Conservation (phyloP, 2,888 invertebrate species). For the Tineola bisselliella region DNA sequence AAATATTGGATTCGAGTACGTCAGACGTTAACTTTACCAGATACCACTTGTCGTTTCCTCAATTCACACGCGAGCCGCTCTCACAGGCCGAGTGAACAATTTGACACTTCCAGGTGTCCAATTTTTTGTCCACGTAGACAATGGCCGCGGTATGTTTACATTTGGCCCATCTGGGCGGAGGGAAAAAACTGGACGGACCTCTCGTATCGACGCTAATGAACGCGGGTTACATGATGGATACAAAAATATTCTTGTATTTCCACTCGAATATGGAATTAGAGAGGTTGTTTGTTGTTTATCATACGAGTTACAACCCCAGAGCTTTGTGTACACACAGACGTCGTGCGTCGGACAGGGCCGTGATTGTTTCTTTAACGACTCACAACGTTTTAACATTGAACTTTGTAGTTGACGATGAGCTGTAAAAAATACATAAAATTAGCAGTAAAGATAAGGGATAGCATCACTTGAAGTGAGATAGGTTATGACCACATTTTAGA, state of each 20-base stretch:
- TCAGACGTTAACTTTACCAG: not conserved
- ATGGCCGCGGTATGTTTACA: slow-evolving; percentile 48
- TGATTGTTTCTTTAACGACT: slow-evolving; percentile 32
- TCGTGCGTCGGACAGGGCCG: slow-evolving; percentile 34
- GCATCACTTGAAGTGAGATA: slow-evolving; percentile 31
- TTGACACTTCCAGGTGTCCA: slow-evolving; percentile 67
- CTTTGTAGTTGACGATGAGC: slow-evolving; percentile 31
- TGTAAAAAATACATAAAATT: slow-evolving; percentile 59
- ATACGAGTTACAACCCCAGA: slow-evolving; percentile 28
- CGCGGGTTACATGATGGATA: slow-evolving; percentile 23
- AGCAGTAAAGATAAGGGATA: slow-evolving; percentile 51
- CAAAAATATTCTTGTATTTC: slow-evolving; percentile 26
- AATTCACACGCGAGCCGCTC: slow-evolving; percentile 50
- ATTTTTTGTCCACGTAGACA: slow-evolving; percentile 54
- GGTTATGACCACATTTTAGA: slow-evolving; percentile 32
- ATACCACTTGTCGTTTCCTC: not conserved
- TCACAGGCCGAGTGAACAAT: slow-evolving; percentile 59
- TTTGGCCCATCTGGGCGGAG: slow-evolving; percentile 60
- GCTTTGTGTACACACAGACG: slow-evolving; percentile 42
- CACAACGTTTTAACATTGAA: slow-evolving; percentile 48
- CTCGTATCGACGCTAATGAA: slow-evolving; percentile 60
- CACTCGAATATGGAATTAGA: slow-evolving; percentile 24
- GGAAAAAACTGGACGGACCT: slow-evolving; percentile 60
- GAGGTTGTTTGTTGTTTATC: slow-evolving; percentile 54
- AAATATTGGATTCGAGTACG: not conserved